phyloP scores from a whole-genome alignment of 2,888 invertebrate genomes.

The Parascotia fuliginaria region DNA sequence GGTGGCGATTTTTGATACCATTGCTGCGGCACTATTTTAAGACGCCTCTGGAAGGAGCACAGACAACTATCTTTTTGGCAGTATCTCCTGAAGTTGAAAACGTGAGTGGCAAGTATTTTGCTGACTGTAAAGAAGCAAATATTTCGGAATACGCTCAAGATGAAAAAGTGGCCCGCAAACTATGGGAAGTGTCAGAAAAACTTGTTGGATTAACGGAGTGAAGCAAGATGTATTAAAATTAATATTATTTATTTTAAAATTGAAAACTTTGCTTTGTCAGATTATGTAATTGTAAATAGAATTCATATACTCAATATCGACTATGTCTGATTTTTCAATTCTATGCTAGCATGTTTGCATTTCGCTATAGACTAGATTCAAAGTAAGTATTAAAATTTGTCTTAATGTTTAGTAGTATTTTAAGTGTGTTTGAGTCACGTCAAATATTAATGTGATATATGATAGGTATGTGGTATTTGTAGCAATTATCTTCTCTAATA shows the following conservation, averaged over 20 bases:
- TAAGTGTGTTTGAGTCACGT: no score
- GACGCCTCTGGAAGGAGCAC: conserved; percentile 67
- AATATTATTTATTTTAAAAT: neutral
- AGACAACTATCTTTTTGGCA: conserved; percentile 85
- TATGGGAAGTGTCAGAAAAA: conserved; percentile 85
- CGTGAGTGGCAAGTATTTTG: conserved; percentile 87
- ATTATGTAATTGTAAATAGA: no score
- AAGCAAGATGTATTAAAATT: neutral
- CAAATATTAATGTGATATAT: no score
- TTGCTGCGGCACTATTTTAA: conserved; percentile 49
- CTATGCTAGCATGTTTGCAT: no score
- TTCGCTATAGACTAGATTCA: no score
- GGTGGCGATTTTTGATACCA: conserved; percentile 67
- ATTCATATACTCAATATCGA: no score
- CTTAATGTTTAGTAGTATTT: no score
- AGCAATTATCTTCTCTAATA: no score
- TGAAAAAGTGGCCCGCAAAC: conserved; percentile 78
- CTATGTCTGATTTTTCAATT: no score
- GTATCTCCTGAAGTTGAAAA: conserved; percentile 82
- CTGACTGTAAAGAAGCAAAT: conserved; percentile 78
- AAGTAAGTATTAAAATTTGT: no score
- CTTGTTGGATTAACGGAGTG: conserved; percentile 54
- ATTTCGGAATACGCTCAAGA: conserved; percentile 76
- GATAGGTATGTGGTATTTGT: no score
- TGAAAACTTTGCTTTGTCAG: no score